Base-by-base conservation (phyloP, 2,113 vertebrate species). In the Chrysemys picta region DNA sequence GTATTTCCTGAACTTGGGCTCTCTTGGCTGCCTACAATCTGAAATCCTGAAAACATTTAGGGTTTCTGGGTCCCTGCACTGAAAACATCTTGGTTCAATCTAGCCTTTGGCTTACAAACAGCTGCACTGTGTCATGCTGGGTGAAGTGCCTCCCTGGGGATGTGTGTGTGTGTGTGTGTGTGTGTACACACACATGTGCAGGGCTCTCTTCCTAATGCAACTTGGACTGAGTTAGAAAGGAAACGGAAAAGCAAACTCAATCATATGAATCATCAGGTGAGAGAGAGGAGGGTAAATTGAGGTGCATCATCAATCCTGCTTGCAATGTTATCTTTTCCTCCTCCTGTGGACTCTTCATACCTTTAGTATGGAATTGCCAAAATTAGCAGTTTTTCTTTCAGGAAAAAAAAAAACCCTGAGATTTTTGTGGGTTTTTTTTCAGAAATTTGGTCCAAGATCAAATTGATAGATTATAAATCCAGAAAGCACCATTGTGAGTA, bases 81-180 rank as follows among this genome's bases (percentile, higher is more conserved):
- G 82, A 82, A 84, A 31, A 84, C 52, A 49, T 49, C 16, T 82
- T 88, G 56, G 19, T 89, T 81, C 80, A 57, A 49, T 57, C 93
- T 75, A 76, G 45, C 12, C 27, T 89, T 96, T 89, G 85, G 47
- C 42, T 92, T 50, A 31, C 50, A 42, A 89, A 78, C 45, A 82
- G 59, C 69, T 84, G 42, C 25, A 4, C 50, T 42, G 35, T 3
- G 5, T 93, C 0, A 0, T 7, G 52, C 35, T 86, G 87, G 27
- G 38, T 59, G 57, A 81, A 1, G 1, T 9, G 5, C 52, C 84
- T 52, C 29, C 2, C 2, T 59, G 49, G 56, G 10, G 42, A 45
- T 5, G 4, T 5, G 35, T 8, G 19, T 11, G 21, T 49, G 22
- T 21, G 4, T 6, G 4, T 4, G 29, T 4, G 12, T 13, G 17